A percentile compares a stretch with the other conserved stretches of the same genome.
Evolutionary conservation across 2,888 invertebrate genomes (phyloP).

Genomic region (Chloroclystis v-ata): DNA sequence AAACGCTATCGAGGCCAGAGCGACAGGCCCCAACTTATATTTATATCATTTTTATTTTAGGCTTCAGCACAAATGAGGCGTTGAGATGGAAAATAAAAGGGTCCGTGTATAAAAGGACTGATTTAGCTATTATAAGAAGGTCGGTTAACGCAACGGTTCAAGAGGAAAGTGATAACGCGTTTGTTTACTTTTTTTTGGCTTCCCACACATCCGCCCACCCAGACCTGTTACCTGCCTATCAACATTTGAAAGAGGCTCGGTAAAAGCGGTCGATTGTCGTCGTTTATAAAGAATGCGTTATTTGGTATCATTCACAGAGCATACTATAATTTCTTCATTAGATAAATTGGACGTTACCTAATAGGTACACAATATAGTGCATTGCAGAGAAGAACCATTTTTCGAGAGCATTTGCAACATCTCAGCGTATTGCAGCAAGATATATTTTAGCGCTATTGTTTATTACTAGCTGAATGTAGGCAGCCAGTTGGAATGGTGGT

Average conservation of each 20-base stretch:
- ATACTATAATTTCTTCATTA: neutral
- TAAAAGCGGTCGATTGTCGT: slow-evolving; percentile 1
- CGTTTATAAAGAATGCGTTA: neutral
- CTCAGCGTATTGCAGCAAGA: no score
- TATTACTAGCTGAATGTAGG: slow-evolving; percentile 2
- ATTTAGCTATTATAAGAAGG: slow-evolving; percentile 34
- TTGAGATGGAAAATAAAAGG: slow-evolving; percentile 59
- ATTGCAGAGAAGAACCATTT: no score
- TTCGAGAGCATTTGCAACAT: no score
- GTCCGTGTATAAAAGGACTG: slow-evolving; percentile 35
- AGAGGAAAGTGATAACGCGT: slow-evolving; percentile 37
- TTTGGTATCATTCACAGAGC: no score
- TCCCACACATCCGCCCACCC: slow-evolving; percentile 50
- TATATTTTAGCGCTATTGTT: neutral
- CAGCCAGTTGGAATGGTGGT: slow-evolving; percentile 49
- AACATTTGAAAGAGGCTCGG: slow-evolving; percentile 35
- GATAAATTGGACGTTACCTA: no score
- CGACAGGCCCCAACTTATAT: slow-evolving; percentile 35
- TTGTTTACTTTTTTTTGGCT: slow-evolving; percentile 54
- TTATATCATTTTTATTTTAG: slow-evolving; percentile 38
- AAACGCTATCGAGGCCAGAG: slow-evolving; percentile 31
- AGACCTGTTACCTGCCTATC: slow-evolving; percentile 57
- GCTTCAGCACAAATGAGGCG: slow-evolving; percentile 45
- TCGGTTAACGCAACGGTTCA: slow-evolving; percentile 23
- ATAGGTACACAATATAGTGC: no score